phyloP scores from a whole-genome alignment of 2,888 invertebrate species.

The Cybosia mesomella region DNA sequence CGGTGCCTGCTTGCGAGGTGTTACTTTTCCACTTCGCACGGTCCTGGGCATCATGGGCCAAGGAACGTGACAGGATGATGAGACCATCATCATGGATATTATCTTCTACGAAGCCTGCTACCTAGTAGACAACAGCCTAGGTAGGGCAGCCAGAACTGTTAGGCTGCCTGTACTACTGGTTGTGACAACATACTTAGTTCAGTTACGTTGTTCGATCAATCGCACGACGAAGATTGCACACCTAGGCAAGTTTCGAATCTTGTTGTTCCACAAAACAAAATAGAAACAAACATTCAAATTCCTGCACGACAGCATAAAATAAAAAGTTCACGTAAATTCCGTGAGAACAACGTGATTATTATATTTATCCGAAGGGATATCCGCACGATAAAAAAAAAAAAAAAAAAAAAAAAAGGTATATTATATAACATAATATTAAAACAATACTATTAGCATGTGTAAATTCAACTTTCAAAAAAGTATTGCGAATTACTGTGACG shows the following conservation, averaged over 20 bases:
- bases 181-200: no score
- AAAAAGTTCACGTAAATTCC: constrained; percentile 18
- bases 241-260: not conserved
- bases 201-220: no score
- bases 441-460: constrained; percentile 29
- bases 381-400: no score
- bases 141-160: no score
- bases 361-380: no score
- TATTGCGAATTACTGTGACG: constrained; percentile 31
- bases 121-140: no score
- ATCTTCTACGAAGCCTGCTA: no score
- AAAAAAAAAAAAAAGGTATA: no score
- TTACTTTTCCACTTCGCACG: not conserved
- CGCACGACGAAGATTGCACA: not conserved
- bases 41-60: no score
- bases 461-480: constrained; percentile 40
- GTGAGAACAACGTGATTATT: constrained; percentile 29
- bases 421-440: constrained; percentile 26
- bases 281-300: not conserved
- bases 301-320: not conserved
- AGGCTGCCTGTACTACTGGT: no score
- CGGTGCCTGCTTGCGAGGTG: not conserved
- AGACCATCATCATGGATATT: no score
- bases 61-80: no score
- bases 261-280: not conserved